Conservation (phyloP, 1,140 invertebrate species). For the Panagrolaimus sp. region DNA sequence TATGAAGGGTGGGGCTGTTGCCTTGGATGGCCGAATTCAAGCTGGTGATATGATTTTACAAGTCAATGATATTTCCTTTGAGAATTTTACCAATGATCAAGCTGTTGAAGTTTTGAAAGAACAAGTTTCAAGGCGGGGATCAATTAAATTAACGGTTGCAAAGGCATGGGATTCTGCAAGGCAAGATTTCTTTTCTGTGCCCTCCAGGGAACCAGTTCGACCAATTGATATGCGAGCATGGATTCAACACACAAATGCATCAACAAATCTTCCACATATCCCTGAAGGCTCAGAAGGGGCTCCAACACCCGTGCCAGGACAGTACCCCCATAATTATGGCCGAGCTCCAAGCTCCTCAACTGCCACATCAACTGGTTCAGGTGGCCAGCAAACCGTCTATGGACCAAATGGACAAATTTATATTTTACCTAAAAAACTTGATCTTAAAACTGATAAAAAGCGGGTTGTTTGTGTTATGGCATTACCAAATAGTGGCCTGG, state of each 20-base stretch:
- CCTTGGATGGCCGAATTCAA: conserved; percentile 80
- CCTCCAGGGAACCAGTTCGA: conserved; percentile 55
- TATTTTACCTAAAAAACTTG: conserved; percentile 28
- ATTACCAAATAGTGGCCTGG: conserved; percentile 85
- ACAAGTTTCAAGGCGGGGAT: conserved; percentile 49
- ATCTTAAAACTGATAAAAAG: conserved; percentile 44
- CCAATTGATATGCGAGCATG: conserved; percentile 59
- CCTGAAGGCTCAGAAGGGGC: conserved; percentile 55
- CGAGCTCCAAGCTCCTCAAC: conserved; percentile 50
- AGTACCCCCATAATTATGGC: conserved; percentile 36
- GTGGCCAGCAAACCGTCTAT: conserved; percentile 52
- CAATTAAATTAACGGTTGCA: conserved; percentile 59
- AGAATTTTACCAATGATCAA: conserved; percentile 60
- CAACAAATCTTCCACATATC: conserved; percentile 44
- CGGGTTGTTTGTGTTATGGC: conserved; percentile 81
- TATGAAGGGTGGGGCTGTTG: conserved; percentile 96
- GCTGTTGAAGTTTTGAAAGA: conserved; percentile 59
- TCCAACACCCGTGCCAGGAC: conserved; percentile 57
- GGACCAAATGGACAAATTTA: conserved; percentile 32
- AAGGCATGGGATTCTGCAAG: conserved; percentile 53
- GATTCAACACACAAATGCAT: conserved; percentile 60
- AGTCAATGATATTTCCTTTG: conserved; percentile 69
- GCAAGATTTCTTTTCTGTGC: conserved; percentile 48
- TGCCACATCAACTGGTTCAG: conserved; percentile 51
- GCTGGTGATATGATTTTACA: conserved; percentile 96